Evolutionary conservation across 2,888 invertebrate species (phyloP).

Genomic region (Hypena proboscidalis): DNA sequence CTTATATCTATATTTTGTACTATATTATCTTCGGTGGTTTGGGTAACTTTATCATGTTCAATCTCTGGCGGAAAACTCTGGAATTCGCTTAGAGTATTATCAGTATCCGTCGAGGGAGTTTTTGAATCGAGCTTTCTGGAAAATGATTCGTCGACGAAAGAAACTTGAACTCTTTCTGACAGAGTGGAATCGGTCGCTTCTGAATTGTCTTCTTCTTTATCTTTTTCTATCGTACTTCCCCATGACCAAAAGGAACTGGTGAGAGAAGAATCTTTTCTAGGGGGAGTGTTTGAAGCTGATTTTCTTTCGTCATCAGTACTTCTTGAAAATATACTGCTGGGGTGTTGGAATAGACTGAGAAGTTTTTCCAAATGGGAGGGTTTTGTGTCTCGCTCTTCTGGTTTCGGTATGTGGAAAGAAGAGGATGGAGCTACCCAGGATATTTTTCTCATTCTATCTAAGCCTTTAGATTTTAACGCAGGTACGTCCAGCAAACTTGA

Average conservation of each 20-base stretch:
- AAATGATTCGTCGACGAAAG: conserved; percentile 77
- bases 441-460: conserved; percentile 83
- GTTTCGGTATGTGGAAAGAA: conserved; percentile 68
- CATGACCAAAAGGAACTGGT: conserved; percentile 81
- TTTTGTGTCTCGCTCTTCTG: conserved; percentile 73
- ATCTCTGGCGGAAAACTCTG: conserved; percentile 66
- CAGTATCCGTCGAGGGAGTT: conserved; percentile 79
- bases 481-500: conserved; percentile 78
- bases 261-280: conserved; percentile 74
- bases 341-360: conserved; percentile 87
- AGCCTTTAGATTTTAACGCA: conserved; percentile 69
- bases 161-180: conserved; percentile 78
- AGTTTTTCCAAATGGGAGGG: conserved; percentile 88
- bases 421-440: conserved; percentile 85
- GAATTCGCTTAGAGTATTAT: conserved; percentile 78
- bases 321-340: conserved; percentile 86
- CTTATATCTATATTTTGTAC: conserved; percentile 84
- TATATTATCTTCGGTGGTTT: conserved; percentile 80
- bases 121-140: conserved; percentile 77
- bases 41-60: conserved; percentile 69
- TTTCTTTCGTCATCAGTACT: conserved; percentile 73
- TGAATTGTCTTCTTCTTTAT: conserved; percentile 69
- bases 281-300: conserved; percentile 70
- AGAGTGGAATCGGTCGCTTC: conserved; percentile 78
- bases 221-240: conserved; percentile 69